phyloP scores from a whole-genome alignment of 2,888 invertebrate species.

The Drosophila atripex region DNA sequence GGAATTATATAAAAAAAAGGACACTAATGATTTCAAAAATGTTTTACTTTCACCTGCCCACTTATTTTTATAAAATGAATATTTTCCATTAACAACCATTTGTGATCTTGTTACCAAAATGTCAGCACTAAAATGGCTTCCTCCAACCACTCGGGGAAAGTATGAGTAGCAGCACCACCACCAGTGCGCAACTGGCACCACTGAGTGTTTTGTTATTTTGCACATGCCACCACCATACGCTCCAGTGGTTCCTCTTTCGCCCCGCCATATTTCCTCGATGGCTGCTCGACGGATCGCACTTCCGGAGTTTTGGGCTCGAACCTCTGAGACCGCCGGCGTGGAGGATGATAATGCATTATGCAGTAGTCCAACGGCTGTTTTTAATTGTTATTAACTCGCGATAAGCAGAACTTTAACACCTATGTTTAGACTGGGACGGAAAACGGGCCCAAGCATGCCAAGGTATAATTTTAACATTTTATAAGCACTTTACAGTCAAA shows the following conservation, averaged over 20 bases:
- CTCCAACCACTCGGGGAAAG: slow-evolving; percentile 6
- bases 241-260: slow-evolving; percentile 40
- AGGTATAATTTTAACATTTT: slow-evolving; percentile 69
- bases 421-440: slow-evolving; percentile 27
- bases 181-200: slow-evolving; percentile 1
- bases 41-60: too few species aligned
- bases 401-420: slow-evolving; percentile 70
- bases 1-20: too few species aligned
- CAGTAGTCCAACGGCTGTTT: slow-evolving; percentile 50
- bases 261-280: slow-evolving; percentile 55
- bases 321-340: slow-evolving; percentile 57
- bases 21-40: too few species aligned
- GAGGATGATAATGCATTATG: slow-evolving; percentile 75
- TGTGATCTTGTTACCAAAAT: slow-evolving; percentile 35
- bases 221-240: slow-evolving; percentile 49
- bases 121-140: slow-evolving; percentile 45
- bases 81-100: slow-evolving; percentile 9
- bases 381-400: slow-evolving; percentile 64
- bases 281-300: slow-evolving; percentile 54
- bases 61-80: too few species aligned
- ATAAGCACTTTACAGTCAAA: slow-evolving; percentile 67
- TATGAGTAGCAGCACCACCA: slow-evolving; percentile 13
- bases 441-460: slow-evolving; percentile 64
- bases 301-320: slow-evolving; percentile 23
- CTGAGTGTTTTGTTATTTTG: slow-evolving; percentile 14